Percentiles rank a stretch among this genome's conserved stretches.
phyloP scores from a whole-genome alignment of 2,888 invertebrate species.

The Tipula unca region DNA sequence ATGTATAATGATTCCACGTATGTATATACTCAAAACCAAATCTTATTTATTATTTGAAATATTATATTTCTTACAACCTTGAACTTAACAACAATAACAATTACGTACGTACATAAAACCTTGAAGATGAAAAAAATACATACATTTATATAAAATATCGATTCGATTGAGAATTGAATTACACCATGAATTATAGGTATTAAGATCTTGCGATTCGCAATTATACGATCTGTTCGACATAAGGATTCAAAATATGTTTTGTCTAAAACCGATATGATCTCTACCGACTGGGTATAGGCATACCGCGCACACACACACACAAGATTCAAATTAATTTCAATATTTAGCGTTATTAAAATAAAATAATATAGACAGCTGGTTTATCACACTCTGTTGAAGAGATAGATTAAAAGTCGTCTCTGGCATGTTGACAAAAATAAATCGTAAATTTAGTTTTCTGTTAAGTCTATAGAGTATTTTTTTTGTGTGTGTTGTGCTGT shows the following conservation, averaged over 20 bases:
- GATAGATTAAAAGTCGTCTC: background rate
- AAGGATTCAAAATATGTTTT: background rate
- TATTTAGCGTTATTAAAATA: background rate
- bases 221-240: background rate
- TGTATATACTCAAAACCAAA: background rate
- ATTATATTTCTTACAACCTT: background rate
- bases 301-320: background rate
- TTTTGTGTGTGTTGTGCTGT: background rate
- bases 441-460: conserved; percentile 1
- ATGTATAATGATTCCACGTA: background rate
- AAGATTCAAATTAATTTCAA: background rate
- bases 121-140: background rate
- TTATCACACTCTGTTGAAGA: background rate
- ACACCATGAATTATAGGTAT: background rate
- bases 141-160: background rate
- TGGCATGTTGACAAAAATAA: background rate
- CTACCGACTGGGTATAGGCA: background rate
- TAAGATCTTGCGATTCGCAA: background rate
- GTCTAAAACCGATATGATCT: background rate
- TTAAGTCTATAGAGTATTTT: background rate
- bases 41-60: background rate
- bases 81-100: conserved; percentile 8
- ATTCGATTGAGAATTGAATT: background rate
- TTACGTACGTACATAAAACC: background rate
- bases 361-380: conserved; percentile 8